These are phyloP conservation scores for Corythaeola cristata DNA, from an alignment of 2,113 vertebrate genomes.

Conservation along the genomic window DNA sequence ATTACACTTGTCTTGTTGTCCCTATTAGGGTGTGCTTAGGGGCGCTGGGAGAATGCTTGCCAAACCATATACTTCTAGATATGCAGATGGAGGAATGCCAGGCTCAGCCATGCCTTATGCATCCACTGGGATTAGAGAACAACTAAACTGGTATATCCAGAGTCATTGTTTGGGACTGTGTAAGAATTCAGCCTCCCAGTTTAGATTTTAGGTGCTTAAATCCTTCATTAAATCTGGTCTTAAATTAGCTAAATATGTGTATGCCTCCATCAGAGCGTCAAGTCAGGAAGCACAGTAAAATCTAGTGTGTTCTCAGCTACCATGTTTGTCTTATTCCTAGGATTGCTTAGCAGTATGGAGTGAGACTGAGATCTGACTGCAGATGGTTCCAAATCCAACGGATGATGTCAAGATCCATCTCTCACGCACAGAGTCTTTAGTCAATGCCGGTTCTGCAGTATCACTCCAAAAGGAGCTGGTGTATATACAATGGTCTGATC, in stretches of 20 bases:
- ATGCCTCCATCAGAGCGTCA: neutral
- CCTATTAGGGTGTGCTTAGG: neutral
- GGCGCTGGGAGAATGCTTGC: neutral
- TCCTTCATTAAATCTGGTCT: neutral
- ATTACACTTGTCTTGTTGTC: neutral
- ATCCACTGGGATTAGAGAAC: neutral
- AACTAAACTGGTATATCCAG: neutral
- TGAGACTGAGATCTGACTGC: neutral
- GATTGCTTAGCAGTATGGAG: neutral
- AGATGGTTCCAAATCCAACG: neutral
- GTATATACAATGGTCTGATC: neutral
- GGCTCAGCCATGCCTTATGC: neutral
- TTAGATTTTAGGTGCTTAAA: neutral
- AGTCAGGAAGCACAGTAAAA: neutral
- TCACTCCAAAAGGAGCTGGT: neutral
- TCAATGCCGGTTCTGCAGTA: neutral
- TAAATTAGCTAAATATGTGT: neutral
- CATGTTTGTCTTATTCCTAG: neutral
- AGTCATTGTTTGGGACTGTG: neutral
- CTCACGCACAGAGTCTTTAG: rapidly evolving
- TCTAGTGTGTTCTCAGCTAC: neutral
- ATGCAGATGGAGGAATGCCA: neutral
- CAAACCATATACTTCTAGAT: neutral
- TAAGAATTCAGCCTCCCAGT: neutral
- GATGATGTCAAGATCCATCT: neutral